Percentiles rank a stretch among this genome's conserved stretches.
These are phyloP conservation scores for Pelosia muscerda DNA, from an alignment of 2,888 invertebrate species.

Conservation along the genomic window DNA sequence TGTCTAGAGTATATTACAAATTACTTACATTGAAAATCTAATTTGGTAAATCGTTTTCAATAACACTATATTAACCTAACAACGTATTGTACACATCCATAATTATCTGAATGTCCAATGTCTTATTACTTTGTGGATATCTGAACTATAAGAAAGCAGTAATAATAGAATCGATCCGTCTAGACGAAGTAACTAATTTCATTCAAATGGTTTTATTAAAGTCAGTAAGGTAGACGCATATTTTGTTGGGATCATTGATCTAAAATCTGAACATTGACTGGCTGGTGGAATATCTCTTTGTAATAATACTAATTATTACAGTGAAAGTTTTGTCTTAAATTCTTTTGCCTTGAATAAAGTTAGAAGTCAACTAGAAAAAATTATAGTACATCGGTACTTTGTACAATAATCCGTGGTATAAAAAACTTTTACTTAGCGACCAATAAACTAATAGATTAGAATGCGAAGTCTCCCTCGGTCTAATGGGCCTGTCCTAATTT, in stretches of 20 bases:
- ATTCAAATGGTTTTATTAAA: conserved; percentile 37
- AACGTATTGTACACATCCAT: background rate
- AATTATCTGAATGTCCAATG: background rate
- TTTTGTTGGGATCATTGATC: conserved; percentile 47
- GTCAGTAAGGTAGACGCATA: conserved; percentile 27
- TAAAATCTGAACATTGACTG: conserved; percentile 43
- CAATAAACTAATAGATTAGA: conserved; percentile 64
- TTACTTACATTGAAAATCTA: conserved; percentile 25
- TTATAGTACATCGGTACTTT: conserved; percentile 24
- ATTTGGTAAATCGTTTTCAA: conserved; percentile 1
- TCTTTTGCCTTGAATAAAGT: conserved; percentile 32
- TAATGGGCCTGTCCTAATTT: conserved; percentile 76
- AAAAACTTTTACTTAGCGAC: conserved; percentile 10
- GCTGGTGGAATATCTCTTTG: conserved; percentile 27
- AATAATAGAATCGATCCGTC: conserved; percentile 54
- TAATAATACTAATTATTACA: conserved; percentile 32
- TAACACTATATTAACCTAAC: background rate
- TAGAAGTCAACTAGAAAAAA: conserved; percentile 32
- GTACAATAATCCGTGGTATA: conserved; percentile 18
- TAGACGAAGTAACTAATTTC: conserved; percentile 51
- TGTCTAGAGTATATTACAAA: conserved; percentile 36
- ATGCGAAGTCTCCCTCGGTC: conserved; percentile 69
- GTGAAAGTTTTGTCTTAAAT: conserved; percentile 29
- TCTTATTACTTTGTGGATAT: conserved; percentile 12
- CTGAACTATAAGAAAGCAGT: conserved; percentile 13